Percentiles rank a stretch among this genome's conserved stretches.
Conservation (phyloP, 2,888 invertebrate genomes). For the Heterodera filipjevi region DNA sequence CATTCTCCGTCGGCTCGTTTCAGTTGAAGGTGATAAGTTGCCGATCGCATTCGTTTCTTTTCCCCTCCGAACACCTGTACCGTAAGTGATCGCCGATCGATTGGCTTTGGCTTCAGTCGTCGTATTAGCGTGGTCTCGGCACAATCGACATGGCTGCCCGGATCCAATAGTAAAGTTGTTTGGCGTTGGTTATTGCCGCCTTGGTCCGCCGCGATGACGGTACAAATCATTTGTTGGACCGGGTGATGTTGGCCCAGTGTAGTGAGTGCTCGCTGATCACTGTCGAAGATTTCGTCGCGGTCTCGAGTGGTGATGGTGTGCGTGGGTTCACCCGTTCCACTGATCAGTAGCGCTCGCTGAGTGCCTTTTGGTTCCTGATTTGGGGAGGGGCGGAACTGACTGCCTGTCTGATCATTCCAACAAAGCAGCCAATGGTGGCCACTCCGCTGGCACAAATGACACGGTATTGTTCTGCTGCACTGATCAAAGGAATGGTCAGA, state of each 20-base stretch:
- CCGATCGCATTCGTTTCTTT: not conserved
- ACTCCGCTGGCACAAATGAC: not conserved
- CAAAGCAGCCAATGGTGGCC: not conserved
- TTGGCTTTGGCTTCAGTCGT: not conserved
- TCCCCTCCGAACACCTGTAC: constrained; percentile 5
- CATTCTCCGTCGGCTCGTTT: constrained; percentile 7
- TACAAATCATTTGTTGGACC: not conserved
- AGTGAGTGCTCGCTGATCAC: not conserved
- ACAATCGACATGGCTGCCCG: not conserved
- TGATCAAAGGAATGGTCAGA: not conserved
- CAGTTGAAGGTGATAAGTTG: not conserved
- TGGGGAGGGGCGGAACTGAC: not conserved
- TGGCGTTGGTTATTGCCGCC: not conserved
- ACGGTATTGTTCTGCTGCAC: not conserved
- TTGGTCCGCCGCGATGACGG: not conserved
- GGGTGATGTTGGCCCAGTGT: not conserved
- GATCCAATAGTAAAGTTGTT: not conserved
- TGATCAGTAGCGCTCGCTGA: not conserved
- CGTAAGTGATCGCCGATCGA: not conserved
- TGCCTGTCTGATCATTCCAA: not conserved
- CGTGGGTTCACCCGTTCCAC: not conserved
- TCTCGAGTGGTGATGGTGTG: not conserved
- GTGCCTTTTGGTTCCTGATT: not conserved
- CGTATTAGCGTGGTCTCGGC: not conserved
- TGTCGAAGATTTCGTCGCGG: not conserved